Evolutionary conservation across 1,140 invertebrate species (phyloP), one percentile per base, ranked within the genome.

Genomic region (Plodia interpunctella): DNA sequence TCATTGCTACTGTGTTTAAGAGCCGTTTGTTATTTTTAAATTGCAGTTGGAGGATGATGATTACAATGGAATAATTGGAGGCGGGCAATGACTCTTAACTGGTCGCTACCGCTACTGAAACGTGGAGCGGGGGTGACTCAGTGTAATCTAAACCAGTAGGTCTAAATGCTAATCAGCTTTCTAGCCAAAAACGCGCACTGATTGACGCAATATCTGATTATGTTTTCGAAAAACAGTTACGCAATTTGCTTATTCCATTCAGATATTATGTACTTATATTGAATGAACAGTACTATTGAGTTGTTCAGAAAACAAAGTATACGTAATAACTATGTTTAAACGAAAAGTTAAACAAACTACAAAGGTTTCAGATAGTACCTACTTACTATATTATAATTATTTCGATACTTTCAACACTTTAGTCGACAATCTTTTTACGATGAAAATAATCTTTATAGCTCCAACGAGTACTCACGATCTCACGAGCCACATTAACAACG

Each of bases 11-110:
- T 72, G 78, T 74, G 63, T 73, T 80, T 82, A 75, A 69, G 63
- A 62, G 66, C 61, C 64, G 66, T 73, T 78, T 76, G 69, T 80
- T 78, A 74, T 76, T 80, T 77, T 62, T 70, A 77, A 81, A 83
- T 68, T 64, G 66, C 61, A 59, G 66, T 55, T 57, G 59, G 28
- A 53, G 62, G 69, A 32, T 61, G 61, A 55, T 70, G 63, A 69
- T 76, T 77, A 74, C 65, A 75, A 68, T 76, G 70, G 71, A 74
- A 81, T 80, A 74, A 79, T 76, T 73, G 70, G 59, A 69, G 57
- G 65, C 61, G 30, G 30, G 9, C 63, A 73, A 72, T 70, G 50
- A 9, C 20, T 35, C 53, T 35, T 54, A 19, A 53, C 51, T 53
- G 51, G 51, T 53, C n/a, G 13, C 5, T 4, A 44, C 13, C 8